Conservation (phyloP, 2,888 invertebrate genomes). For the Philaethria dido region DNA sequence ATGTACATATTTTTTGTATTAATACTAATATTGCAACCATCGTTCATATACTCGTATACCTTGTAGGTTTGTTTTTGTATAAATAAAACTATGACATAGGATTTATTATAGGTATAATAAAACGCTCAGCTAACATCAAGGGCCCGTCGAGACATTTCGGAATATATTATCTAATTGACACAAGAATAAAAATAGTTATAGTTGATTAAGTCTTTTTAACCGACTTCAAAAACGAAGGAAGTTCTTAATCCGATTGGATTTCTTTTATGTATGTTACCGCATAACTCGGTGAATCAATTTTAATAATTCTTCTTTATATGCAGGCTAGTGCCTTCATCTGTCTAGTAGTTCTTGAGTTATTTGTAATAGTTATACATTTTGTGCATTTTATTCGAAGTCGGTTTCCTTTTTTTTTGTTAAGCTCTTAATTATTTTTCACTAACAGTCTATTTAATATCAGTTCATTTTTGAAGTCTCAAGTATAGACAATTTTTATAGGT, state of each 20-base stretch:
- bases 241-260: too few relatives aligned
- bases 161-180: slow-evolving; percentile 21
- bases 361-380: too few relatives aligned
- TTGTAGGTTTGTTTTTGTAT: neutral
- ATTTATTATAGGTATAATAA: slow-evolving; percentile 9
- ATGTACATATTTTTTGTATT: neutral
- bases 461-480: neutral
- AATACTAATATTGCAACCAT: neutral
- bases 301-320: too few relatives aligned
- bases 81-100: slow-evolving; percentile 5
- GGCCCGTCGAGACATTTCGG: neutral
- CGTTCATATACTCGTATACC: neutral
- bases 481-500: neutral
- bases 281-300: too few relatives aligned
- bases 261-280: too few relatives aligned
- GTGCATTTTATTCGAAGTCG: too few relatives aligned
- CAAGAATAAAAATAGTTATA: neutral
- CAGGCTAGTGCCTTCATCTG: too few relatives aligned
- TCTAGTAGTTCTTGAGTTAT: too few relatives aligned
- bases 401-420: too few relatives aligned
- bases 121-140: neutral
- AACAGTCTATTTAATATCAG: slow-evolving; percentile 5
- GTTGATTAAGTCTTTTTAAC: neutral
- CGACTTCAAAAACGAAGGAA: too few relatives aligned
- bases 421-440: too few relatives aligned